Conservation (phyloP, 2,888 invertebrate species). For the Orthosia gracilis region DNA sequence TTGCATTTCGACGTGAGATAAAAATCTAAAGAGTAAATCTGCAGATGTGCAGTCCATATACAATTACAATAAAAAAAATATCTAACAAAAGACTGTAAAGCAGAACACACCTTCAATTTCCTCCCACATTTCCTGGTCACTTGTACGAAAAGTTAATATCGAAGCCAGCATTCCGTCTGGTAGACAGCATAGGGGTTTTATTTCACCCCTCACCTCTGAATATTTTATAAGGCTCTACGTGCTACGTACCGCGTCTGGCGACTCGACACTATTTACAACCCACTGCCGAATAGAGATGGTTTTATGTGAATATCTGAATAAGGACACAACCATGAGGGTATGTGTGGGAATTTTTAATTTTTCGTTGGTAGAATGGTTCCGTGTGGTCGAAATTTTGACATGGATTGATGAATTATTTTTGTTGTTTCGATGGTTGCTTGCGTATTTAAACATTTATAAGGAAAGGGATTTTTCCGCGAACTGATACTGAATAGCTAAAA, state of each 20-base stretch:
- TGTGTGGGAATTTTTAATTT: slow-evolving; percentile 44
- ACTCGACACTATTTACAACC: slow-evolving; percentile 68
- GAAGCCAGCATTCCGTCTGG: slow-evolving; percentile 59
- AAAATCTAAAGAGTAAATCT: neutral
- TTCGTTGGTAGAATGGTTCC: slow-evolving; percentile 7
- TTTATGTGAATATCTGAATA: slow-evolving; percentile 75
- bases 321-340: slow-evolving; percentile 46
- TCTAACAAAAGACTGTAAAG: neutral
- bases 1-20: neutral
- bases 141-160: slow-evolving; percentile 60
- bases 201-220: slow-evolving; percentile 74
- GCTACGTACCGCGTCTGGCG: slow-evolving; percentile 64
- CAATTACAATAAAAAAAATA: neutral
- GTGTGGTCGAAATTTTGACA: neutral
- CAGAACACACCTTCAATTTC: slow-evolving; percentile 12
- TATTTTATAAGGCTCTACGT: slow-evolving; percentile 77
- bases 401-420: no score
- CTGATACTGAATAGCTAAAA: no score
- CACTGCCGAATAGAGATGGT: slow-evolving; percentile 71
- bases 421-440: no score
- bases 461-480: no score
- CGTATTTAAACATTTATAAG: no score
- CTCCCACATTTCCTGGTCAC: slow-evolving; percentile 51
- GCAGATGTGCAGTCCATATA: neutral
- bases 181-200: slow-evolving; percentile 71